Percentiles rank a stretch among this genome's conserved stretches.
These are phyloP conservation scores for Falco rusticolus DNA, from an alignment of 2,797 vertebrate genomes.

Conservation along the genomic window DNA sequence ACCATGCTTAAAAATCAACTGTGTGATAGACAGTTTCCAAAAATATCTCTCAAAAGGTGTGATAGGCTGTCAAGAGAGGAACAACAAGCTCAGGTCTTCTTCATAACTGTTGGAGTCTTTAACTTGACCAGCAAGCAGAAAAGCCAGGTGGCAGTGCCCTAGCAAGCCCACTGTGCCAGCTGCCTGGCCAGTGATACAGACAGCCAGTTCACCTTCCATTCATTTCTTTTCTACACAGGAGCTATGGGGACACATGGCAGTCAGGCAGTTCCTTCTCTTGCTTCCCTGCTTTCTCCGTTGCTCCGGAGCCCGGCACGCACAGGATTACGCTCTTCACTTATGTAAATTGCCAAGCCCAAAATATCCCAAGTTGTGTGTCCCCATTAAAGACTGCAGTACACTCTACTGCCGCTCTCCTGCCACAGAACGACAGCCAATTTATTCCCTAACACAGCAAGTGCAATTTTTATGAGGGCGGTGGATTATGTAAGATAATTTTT, in stretches of 20 bases:
- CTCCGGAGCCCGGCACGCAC: neutral
- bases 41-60: neutral
- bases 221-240: neutral
- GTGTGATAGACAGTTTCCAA: neutral
- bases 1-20: neutral
- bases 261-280: neutral
- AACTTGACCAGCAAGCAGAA: neutral
- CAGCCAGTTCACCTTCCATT: neutral
- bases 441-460: neutral
- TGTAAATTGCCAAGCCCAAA: neutral
- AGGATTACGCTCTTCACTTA: neutral
- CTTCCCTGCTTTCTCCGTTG: neutral
- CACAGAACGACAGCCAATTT: neutral
- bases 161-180: fast-evolving
- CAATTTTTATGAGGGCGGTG: constrained; percentile 7
- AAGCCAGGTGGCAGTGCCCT: fast-evolving
- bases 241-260: neutral
- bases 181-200: fast-evolving
- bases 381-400: constrained; percentile 1
- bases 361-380: neutral
- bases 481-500: neutral
- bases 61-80: neutral
- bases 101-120: neutral
- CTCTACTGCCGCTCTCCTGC: neutral
- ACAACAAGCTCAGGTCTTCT: neutral